Evolutionary conservation across 1,140 invertebrate genomes (phyloP), one percentile per base, ranked within the genome.

Genomic region (Caenorhabditis brenneri): DNA sequence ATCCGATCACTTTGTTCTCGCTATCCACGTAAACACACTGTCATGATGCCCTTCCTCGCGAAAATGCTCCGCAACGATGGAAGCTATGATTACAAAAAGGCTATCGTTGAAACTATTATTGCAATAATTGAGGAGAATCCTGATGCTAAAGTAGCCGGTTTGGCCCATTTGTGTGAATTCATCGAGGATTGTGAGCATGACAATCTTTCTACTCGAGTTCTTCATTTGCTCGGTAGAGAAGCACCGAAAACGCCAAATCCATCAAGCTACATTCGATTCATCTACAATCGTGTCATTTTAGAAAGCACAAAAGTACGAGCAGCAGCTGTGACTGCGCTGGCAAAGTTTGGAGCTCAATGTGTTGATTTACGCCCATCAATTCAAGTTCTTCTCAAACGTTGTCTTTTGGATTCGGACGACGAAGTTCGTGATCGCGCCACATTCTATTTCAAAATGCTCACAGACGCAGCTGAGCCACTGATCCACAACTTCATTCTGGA

Each of bases 171-270:
- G 0, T 99, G 98, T 91, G 98, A 99, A 91, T 99, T 99, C 89
- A 99, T 99, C 89, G 98, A 99, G 91, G 98, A 99, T 92, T 99
- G 98, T 91, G 98, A 99, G 89, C 97, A 99, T 89, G 95, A 95
- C 0, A 96, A 95, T 80, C 92, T 99, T 55, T 97, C 97, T n/a
- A 97, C 99, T 3, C 79, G 80, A 27, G 99, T 99, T 86, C 92
- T 99, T 5, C 96, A 99, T 93, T 92, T 99, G n/a, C 92, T 99
- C 1, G 97, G 97, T 7, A 94, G 95, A 85, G 97, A 99, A 92
- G 97, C 97, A 0, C 97, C 97, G 0, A 94, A 95, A 78, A 97
- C 97, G 0, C 95, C 95, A 87, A 95, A 96, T 86, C 97, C 98
- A 0, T 95, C 96, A 0, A 94, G 94, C 86, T 99, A 99, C 91